Conservation (phyloP, 2,113 vertebrate genomes). For the Ptyas mucosa region DNA sequence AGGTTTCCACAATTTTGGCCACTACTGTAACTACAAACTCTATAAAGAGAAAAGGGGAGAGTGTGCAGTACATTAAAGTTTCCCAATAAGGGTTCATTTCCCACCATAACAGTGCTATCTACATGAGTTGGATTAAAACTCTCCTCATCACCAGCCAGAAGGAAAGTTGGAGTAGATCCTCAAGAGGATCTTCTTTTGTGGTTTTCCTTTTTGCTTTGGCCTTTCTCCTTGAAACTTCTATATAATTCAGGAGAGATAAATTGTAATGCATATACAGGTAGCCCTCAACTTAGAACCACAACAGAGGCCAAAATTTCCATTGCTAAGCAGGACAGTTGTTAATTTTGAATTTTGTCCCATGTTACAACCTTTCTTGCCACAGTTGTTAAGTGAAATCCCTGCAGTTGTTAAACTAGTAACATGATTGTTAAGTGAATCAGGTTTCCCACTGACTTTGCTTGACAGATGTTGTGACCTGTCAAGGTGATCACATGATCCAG, state of each 20-base stretch:
- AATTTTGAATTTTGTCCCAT: not conserved
- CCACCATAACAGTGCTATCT: not conserved
- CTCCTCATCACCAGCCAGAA: not conserved
- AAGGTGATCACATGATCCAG: not conserved
- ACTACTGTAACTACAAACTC: not conserved
- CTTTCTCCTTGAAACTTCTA: conserved; percentile 43
- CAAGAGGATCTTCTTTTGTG: conserved; percentile 1
- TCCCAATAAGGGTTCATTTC: not conserved
- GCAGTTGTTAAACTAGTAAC: not conserved
- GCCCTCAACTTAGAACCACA: not conserved
- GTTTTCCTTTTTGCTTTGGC: not conserved
- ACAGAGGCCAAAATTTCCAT: not conserved
- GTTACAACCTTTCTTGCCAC: not conserved
- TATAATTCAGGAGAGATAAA: conserved; percentile 42
- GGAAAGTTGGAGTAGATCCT: conserved; percentile 3
- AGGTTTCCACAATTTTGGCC: too few relatives aligned
- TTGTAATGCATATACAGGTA: not conserved
- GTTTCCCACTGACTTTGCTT: not conserved
- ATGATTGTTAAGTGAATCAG: not conserved
- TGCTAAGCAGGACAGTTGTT: not conserved
- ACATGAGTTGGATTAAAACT: not conserved
- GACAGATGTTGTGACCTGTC: not conserved
- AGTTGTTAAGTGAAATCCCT: not conserved
- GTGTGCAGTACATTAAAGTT: not conserved
- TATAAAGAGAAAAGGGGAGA: conserved; percentile 22